Conservation (phyloP, 2,888 invertebrate species). For the Drosophila birchii region DNA sequence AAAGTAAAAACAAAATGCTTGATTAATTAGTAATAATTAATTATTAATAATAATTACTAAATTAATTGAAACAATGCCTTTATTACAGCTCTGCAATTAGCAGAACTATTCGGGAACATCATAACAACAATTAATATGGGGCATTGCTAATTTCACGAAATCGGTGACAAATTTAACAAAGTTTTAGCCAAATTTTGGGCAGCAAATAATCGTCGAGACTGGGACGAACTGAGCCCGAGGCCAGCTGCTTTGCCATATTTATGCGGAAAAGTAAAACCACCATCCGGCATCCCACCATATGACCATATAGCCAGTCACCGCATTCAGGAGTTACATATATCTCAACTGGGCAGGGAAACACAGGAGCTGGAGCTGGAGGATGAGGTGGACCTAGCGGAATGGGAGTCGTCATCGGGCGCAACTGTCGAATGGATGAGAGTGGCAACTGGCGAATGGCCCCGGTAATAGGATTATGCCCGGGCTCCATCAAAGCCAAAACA, state of each 20-base stretch:
- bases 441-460: conserved; percentile 39
- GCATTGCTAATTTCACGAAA: conserved; percentile 6
- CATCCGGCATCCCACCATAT: conserved; percentile 9
- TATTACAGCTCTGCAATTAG: background rate
- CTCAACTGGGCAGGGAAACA: background rate
- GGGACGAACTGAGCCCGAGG: too few species aligned
- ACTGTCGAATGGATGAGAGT: conserved; percentile 19
- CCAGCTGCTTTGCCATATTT: conserved; percentile 43
- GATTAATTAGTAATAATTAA: too few species aligned
- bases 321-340: conserved; percentile 35
- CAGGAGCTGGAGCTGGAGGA: background rate
- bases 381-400: background rate
- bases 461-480: conserved; percentile 73
- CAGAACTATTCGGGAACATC: too few species aligned
- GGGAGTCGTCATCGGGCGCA: conserved; percentile 1
- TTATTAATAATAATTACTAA: too few species aligned
- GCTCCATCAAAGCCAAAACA: conserved; percentile 77
- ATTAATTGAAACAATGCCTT: too few species aligned
- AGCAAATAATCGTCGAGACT: conserved; percentile 19
- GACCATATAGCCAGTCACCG: conserved; percentile 29
- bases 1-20: too few species aligned
- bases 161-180: conserved; percentile 29
- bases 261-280: conserved; percentile 44
- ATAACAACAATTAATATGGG: background rate
- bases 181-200: conserved; percentile 22